phyloP scores from a whole-genome alignment of 2,888 invertebrate genomes.

The Drosophila meridiana region DNA sequence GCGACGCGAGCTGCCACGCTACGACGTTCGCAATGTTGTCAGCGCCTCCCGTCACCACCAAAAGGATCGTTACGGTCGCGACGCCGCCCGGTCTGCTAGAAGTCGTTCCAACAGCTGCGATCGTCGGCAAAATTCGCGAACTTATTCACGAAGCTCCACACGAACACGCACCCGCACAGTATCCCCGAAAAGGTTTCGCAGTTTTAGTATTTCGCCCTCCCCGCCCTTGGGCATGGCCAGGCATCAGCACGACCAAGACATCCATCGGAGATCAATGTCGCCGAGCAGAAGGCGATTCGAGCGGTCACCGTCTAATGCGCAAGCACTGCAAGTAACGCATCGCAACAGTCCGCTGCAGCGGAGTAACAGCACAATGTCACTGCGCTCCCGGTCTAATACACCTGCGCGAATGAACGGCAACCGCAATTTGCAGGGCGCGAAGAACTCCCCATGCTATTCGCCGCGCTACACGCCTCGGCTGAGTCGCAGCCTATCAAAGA shows the following conservation, averaged over 20 bases:
- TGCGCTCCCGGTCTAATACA: constrained; percentile 82
- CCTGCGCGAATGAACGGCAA: constrained; percentile 71
- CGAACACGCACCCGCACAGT: constrained; percentile 78
- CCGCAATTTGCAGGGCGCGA: constrained; percentile 48
- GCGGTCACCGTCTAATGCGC: constrained; percentile 65
- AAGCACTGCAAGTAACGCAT: constrained; percentile 20
- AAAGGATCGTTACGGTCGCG: constrained; percentile 92
- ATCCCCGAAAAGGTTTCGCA: constrained; percentile 67
- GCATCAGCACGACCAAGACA: constrained; percentile 34
- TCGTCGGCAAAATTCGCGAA: constrained; percentile 66
- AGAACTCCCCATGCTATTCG: constrained; percentile 64
- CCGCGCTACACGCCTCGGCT: constrained; percentile 83
- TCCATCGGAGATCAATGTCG: constrained; percentile 59
- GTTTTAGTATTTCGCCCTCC: constrained; percentile 83
- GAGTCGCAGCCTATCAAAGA: constrained; percentile 81
- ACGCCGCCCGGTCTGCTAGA: constrained; percentile 86
- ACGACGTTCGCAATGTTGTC: constrained; percentile 92
- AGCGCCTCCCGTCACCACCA: constrained; percentile 85
- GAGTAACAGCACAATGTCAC: constrained; percentile 67
- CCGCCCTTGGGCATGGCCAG: constrained; percentile 59
- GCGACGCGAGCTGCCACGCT: constrained; percentile 92
- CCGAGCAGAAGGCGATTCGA: constrained; percentile 59
- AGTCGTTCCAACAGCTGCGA: constrained; percentile 79
- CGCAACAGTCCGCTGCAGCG: constrained; percentile 40
- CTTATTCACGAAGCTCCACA: constrained; percentile 60